Conservation (phyloP, 2,888 invertebrate genomes). For the Torymus auratus region DNA sequence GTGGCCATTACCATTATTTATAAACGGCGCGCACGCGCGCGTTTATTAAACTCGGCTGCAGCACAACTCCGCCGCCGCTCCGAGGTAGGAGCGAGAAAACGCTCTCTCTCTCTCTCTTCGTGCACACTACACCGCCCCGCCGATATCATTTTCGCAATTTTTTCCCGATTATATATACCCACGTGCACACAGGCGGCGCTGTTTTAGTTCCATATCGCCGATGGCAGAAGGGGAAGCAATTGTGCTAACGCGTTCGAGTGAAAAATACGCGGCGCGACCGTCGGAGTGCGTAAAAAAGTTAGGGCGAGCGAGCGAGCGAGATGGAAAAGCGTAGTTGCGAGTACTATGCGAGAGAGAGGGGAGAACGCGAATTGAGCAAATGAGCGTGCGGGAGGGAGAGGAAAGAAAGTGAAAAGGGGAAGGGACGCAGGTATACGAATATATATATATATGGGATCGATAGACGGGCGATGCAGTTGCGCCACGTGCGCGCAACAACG, state of each 20-base stretch:
- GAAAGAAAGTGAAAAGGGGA: background rate
- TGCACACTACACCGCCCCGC: no score
- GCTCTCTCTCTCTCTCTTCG: background rate
- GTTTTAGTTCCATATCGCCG: conserved; percentile 2
- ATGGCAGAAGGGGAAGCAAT: conserved; percentile 7
- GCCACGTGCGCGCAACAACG: background rate
- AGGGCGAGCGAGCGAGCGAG: background rate
- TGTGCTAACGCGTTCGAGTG: conserved; percentile 45
- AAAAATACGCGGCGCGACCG: conserved; percentile 23
- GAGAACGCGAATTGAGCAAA: conserved; percentile 1
- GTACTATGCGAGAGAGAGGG: background rate
- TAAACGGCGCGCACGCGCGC: conserved; percentile 48
- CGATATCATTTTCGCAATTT: conserved; percentile 43
- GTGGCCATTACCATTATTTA: conserved; percentile 63
- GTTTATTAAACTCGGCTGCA: conserved; percentile 17
- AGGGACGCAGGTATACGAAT: no score
- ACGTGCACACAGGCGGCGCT: background rate
- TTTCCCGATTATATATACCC: conserved; percentile 15
- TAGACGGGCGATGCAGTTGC: background rate
- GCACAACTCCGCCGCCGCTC: conserved; percentile 50
- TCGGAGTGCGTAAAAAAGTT: background rate
- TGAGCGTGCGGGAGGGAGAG: background rate
- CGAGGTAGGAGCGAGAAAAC: conserved; percentile 30
- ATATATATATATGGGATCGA: no score
- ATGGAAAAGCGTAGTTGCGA: background rate